These are phyloP conservation scores for Plecotus auritus DNA, from an alignment of 2,113 vertebrate genomes.

Conservation along the genomic window DNA sequence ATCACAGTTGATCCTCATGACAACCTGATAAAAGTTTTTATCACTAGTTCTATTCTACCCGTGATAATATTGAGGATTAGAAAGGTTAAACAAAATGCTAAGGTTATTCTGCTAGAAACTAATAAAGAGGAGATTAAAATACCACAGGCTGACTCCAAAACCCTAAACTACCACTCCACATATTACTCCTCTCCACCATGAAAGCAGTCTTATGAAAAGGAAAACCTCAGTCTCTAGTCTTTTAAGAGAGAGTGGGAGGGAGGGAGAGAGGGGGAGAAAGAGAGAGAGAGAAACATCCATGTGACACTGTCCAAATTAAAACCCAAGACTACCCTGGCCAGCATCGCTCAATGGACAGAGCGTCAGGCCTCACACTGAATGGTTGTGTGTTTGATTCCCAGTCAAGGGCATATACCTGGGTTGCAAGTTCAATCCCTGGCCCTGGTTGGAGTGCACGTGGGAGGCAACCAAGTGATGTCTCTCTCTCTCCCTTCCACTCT, in stretches of 20 bases:
- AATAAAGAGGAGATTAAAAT: neutral
- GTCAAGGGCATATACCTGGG: too few species aligned
- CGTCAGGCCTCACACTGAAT: too few species aligned
- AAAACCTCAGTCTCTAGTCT: neutral
- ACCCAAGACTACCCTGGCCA: neutral
- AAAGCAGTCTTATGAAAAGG: neutral
- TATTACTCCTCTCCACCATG: neutral
- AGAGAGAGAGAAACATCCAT: too few species aligned
- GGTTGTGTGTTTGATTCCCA: too few species aligned
- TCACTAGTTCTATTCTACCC: neutral
- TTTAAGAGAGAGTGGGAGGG: too few species aligned
- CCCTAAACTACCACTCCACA: neutral
- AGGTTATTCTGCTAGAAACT: neutral
- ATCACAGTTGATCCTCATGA: neutral
- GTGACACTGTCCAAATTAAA: neutral
- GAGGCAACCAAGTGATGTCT: too few species aligned
- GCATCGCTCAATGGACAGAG: too few species aligned
- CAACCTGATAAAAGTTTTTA: neutral
- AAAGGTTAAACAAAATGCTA: neutral
- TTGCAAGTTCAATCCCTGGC: too few species aligned
- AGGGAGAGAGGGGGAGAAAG: too few species aligned
- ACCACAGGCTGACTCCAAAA: neutral
- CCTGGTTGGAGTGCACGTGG: too few species aligned
- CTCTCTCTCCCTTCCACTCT: too few species aligned
- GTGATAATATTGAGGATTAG: neutral